Percentiles rank a stretch among this genome's conserved stretches.
These are phyloP conservation scores for Spinibarbus caldwelli DNA, from an alignment of 2,797 vertebrate species.

Conservation along the genomic window DNA sequence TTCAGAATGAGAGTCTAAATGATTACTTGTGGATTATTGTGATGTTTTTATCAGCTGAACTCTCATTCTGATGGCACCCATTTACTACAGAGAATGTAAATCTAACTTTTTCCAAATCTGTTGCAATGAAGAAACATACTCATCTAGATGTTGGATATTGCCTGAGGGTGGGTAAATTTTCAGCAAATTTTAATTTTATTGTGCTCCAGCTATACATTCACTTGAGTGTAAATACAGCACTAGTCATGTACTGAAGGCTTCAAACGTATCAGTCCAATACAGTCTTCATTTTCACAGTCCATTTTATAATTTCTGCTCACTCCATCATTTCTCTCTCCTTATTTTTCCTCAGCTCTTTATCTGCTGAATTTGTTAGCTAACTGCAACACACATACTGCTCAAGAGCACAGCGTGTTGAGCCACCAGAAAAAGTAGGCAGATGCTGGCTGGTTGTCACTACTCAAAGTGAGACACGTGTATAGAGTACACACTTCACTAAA, in stretches of 20 bases:
- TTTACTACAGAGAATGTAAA: neutral
- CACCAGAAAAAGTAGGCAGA: neutral
- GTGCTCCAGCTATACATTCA: neutral
- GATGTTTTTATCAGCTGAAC: neutral
- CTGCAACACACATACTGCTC: neutral
- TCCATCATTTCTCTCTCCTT: neutral
- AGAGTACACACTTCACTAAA: conserved; percentile 12
- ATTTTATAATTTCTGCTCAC: neutral
- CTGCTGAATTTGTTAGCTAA: neutral
- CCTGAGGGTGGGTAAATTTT: too few relatives aligned
- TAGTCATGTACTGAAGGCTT: too few relatives aligned
- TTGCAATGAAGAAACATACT: neutral
- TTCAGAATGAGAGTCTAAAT: too few relatives aligned
- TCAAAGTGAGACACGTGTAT: neutral
- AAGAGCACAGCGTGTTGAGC: neutral
- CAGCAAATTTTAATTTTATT: neutral
- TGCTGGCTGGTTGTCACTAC: conserved; percentile 27
- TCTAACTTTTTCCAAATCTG: neutral
- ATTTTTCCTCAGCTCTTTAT: neutral
- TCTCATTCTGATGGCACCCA: neutral
- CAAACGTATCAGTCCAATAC: too few relatives aligned
- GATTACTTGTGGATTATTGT: neutral
- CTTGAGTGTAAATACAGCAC: neutral
- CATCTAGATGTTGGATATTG: too few relatives aligned
- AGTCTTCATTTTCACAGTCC: neutral